Conservation (phyloP, 2,888 invertebrate genomes). For the Torymus tubicola region DNA sequence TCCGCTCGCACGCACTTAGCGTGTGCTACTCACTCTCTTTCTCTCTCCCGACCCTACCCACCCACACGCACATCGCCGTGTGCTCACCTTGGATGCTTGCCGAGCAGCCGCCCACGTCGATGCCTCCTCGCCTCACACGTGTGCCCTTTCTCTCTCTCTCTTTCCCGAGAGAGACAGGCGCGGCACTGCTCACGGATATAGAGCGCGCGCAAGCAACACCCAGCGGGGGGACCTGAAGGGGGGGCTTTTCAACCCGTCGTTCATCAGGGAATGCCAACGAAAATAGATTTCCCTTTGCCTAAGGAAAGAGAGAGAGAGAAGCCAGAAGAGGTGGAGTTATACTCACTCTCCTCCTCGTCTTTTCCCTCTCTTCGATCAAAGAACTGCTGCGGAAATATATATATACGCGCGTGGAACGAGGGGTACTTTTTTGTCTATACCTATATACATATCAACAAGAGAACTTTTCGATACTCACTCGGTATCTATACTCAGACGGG, state of each 20-base stretch:
- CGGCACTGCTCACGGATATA: slow-evolving; percentile 28
- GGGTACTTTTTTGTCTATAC: too few relatives aligned
- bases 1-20: neutral
- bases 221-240: slow-evolving; percentile 63
- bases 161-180: neutral
- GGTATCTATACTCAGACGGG: too few relatives aligned
- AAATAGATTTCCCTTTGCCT: slow-evolving; percentile 64
- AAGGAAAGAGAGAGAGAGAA: slow-evolving; percentile 2
- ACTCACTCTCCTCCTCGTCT: slow-evolving; percentile 18
- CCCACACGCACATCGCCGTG: neutral
- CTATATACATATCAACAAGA: too few relatives aligned
- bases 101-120: slow-evolving; percentile 49
- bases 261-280: slow-evolving; percentile 66
- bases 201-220: slow-evolving; percentile 60
- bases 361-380: slow-evolving; percentile 44
- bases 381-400: slow-evolving; percentile 39
- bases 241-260: slow-evolving; percentile 63
- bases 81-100: slow-evolving; percentile 50
- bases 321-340: slow-evolving; percentile 17
- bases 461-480: neutral
- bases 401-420: slow-evolving; percentile 27
- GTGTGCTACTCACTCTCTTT: neutral
- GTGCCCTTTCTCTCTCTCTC: slow-evolving; percentile 30
- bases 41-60: neutral
- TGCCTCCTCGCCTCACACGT: slow-evolving; percentile 34